Conservation (phyloP, 2,113 vertebrate species). For the Ceyx margarethae region DNA sequence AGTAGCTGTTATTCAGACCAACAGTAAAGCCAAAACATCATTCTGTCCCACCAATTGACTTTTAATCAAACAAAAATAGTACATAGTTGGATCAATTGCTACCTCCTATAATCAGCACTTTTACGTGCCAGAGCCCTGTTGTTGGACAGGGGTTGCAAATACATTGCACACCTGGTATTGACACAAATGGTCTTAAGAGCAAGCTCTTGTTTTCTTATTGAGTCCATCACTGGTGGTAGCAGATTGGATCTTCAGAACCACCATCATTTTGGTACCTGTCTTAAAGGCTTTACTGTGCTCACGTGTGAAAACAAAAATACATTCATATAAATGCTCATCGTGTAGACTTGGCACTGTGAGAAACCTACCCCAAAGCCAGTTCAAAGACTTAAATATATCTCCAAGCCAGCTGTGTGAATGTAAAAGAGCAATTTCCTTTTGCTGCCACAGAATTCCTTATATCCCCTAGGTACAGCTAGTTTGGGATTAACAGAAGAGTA, state of each 20-base stretch:
- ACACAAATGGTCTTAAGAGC: not conserved
- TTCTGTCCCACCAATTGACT: not conserved
- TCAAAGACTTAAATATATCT: not conserved
- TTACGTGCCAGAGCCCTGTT: not conserved
- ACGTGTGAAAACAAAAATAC: not conserved
- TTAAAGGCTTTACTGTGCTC: not conserved
- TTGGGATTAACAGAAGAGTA: not conserved
- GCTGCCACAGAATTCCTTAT: not conserved
- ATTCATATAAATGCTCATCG: not conserved
- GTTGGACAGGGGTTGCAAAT: not conserved
- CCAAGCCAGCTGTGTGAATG: not conserved
- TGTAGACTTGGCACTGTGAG: not conserved
- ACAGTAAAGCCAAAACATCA: not conserved
- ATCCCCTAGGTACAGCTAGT: not conserved
- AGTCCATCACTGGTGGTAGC: not conserved
- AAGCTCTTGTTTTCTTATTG: not conserved
- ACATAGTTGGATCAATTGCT: not conserved
- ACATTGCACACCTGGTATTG: not conserved
- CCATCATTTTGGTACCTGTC: not conserved
- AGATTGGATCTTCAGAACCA: not conserved
- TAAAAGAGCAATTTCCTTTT: not conserved
- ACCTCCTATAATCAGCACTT: not conserved
- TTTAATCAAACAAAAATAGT: not conserved
- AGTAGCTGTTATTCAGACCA: not conserved
- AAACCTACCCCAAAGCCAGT: not conserved